Percentiles rank a stretch among this genome's conserved stretches.
These are phyloP conservation scores for Limosa lapponica DNA, from an alignment of 2,797 vertebrate genomes.

Conservation along the genomic window DNA sequence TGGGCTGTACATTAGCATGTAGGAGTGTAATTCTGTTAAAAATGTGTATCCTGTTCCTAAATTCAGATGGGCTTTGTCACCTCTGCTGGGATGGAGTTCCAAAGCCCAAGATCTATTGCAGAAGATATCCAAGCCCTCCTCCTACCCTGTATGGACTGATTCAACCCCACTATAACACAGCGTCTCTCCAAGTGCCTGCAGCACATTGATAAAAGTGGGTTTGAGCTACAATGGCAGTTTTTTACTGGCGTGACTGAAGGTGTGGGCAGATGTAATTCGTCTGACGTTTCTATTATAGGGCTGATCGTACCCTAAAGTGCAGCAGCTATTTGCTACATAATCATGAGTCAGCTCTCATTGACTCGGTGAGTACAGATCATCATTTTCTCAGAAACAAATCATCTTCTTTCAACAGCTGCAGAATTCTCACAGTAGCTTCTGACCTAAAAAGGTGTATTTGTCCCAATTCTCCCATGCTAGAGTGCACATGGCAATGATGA, in stretches of 20 bases:
- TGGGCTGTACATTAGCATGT: neutral
- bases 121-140: neutral
- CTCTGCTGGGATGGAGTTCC: neutral
- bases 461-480: neutral
- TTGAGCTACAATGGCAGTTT: neutral
- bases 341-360: constrained; percentile 24
- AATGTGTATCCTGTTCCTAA: neutral
- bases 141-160: neutral
- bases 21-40: neutral
- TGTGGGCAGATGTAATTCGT: neutral
- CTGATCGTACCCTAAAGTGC: neutral
- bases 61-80: neutral
- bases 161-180: neutral
- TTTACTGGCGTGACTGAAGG: neutral
- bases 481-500: neutral
- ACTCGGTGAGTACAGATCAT: neutral
- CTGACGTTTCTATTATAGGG: neutral
- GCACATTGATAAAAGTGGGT: neutral
- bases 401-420: neutral
- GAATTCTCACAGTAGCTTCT: neutral
- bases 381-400: neutral
- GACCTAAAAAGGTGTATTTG: neutral
- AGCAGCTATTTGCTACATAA: constrained; percentile 10
- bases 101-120: neutral
- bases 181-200: neutral